Evolutionary conservation across 1,140 invertebrate genomes (phyloP).

Genomic region (Harpegnathos saltator): DNA sequence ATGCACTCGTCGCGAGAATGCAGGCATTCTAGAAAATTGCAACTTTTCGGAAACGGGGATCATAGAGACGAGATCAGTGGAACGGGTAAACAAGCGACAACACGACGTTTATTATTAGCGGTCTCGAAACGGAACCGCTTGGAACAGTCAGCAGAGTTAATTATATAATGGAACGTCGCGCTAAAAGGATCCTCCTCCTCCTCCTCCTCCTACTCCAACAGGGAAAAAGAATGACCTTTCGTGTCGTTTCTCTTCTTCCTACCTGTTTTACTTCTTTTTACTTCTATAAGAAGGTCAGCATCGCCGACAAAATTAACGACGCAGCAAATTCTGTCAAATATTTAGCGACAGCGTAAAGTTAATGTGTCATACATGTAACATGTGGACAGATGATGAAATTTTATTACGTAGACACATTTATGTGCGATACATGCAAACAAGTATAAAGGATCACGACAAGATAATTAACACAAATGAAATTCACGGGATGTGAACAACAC

Average conservation of each 20-base stretch:
- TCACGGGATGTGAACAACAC: too few relatives aligned
- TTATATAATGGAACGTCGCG: constrained; percentile 42
- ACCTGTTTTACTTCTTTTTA: background rate
- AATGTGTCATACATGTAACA: background rate
- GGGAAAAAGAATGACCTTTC: too few relatives aligned
- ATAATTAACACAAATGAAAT: constrained; percentile 59
- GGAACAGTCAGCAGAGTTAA: constrained; percentile 40
- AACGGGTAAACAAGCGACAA: too few relatives aligned
- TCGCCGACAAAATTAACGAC: too few relatives aligned
- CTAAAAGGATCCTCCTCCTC: background rate
- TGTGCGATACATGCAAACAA: too few relatives aligned
- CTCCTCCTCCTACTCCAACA: too few relatives aligned
- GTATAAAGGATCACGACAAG: constrained; percentile 31
- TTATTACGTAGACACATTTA: constrained; percentile 9
- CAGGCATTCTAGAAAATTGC: background rate
- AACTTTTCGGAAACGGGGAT: background rate
- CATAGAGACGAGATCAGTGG: background rate
- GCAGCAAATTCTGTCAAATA: too few relatives aligned
- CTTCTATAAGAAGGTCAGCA: background rate
- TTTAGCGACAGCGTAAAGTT: constrained; percentile 30
- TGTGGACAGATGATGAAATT: constrained; percentile 47
- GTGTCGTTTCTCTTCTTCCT: too few relatives aligned
- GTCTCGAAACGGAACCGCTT: constrained; percentile 25
- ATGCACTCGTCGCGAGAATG: background rate
- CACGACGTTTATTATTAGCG: constrained; percentile 45